These are phyloP conservation scores for Chlorodrepanis virens DNA, from an alignment of 2,113 vertebrate species.

Conservation along the genomic window DNA sequence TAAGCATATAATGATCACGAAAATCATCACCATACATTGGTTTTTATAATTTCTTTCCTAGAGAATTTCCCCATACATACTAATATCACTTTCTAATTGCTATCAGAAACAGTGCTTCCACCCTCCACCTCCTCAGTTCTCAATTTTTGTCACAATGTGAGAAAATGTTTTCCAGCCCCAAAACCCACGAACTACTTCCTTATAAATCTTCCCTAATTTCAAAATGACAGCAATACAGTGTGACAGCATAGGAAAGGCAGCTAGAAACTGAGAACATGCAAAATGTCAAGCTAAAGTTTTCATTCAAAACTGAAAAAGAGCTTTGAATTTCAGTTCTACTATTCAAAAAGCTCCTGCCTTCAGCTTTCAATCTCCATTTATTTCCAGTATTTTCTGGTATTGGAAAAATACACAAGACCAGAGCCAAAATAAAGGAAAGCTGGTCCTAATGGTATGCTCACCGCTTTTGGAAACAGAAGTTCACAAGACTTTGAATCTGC, in stretches of 20 bases:
- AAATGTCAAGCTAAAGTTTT: neutral
- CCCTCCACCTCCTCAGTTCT: neutral
- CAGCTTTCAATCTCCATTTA: neutral
- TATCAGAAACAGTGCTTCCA: neutral
- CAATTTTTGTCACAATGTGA: neutral
- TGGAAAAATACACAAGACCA: neutral
- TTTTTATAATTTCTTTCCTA: neutral
- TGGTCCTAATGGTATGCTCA: neutral
- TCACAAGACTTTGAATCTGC: neutral
- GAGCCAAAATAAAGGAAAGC: constrained; percentile 3
- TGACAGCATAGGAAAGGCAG: neutral
- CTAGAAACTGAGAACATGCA: neutral
- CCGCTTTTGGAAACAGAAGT: neutral
- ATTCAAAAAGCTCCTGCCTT: neutral
- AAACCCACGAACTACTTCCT: neutral
- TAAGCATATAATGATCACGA: neutral
- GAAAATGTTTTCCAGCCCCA: neutral
- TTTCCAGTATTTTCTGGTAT: neutral
- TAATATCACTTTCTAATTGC: neutral
- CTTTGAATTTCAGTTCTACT: neutral
- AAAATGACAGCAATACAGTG: neutral
- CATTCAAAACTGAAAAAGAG: neutral
- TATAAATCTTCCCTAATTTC: neutral
- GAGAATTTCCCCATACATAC: neutral
- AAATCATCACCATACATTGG: neutral